These are phyloP conservation scores for Myotis pilosus DNA, from an alignment of 2,797 vertebrate species.

Conservation along the genomic window DNA sequence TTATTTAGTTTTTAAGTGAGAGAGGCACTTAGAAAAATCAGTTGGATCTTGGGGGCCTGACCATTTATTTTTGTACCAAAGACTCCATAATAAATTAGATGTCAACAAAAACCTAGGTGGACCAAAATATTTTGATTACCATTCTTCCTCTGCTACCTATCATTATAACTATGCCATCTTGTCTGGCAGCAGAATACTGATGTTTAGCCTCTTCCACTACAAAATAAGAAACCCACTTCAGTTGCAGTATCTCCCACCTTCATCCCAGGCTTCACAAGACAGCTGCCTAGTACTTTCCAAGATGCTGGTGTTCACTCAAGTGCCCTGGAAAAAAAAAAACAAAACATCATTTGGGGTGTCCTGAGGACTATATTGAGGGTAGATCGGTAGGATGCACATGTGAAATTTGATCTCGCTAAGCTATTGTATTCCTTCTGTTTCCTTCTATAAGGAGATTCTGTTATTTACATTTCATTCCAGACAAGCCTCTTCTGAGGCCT, in stretches of 20 bases:
- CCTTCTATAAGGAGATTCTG: neutral
- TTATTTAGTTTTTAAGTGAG: neutral
- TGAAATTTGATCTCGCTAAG: neutral
- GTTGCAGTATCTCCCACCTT: neutral
- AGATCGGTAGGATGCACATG: neutral
- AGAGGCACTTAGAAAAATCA: neutral
- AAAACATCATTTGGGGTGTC: neutral
- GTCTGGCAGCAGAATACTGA: neutral
- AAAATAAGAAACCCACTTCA: neutral
- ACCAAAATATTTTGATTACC: neutral
- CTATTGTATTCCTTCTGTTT: neutral
- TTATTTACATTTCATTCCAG: neutral
- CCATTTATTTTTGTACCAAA: slow-evolving; percentile 8
- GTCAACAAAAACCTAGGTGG: neutral
- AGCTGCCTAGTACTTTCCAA: neutral
- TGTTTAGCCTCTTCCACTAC: neutral
- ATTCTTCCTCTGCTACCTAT: neutral
- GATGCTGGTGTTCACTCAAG: neutral
- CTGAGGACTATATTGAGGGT: neutral
- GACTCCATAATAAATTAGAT: neutral
- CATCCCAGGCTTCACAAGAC: neutral
- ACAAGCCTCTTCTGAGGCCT: neutral
- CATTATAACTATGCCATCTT: neutral
- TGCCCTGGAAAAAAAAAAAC: neutral
- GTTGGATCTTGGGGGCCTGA: neutral